Percentiles rank a stretch among this genome's conserved stretches.
These are phyloP conservation scores for Hedya salicella DNA, from an alignment of 2,888 invertebrate genomes.

Conservation along the genomic window DNA sequence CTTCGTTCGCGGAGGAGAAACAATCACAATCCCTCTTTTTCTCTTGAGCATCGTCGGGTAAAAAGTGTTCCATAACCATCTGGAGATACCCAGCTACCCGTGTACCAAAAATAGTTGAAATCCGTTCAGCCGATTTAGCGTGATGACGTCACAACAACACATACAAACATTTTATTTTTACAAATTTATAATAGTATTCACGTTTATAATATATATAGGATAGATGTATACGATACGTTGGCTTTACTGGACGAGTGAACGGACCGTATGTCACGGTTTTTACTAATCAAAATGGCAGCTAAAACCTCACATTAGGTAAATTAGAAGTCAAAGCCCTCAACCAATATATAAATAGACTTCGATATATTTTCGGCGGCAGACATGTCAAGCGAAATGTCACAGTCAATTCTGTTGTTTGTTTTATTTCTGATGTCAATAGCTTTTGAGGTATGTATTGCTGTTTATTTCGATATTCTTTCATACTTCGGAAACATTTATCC, in stretches of 20 bases:
- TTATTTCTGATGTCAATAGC: slow-evolving; percentile 9
- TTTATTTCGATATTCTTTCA: not conserved
- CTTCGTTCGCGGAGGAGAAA: too few species aligned
- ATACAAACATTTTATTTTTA: too few species aligned
- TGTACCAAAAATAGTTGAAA: too few species aligned
- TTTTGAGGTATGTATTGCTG: slow-evolving; percentile 9
- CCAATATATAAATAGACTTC: not conserved
- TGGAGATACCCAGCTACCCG: too few species aligned
- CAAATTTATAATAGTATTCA: too few species aligned
- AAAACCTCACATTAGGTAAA: not conserved
- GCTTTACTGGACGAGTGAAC: not conserved
- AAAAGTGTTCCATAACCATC: too few species aligned
- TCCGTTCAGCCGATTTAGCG: too few species aligned
- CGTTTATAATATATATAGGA: too few species aligned
- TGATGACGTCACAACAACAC: too few species aligned
- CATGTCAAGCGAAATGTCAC: slow-evolving; percentile 2
- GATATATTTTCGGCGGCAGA: not conserved
- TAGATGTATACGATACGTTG: too few species aligned
- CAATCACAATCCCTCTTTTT: too few species aligned
- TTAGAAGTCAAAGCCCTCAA: not conserved
- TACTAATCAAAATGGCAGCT: not conserved
- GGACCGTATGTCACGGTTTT: not conserved
- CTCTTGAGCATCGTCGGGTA: too few species aligned
- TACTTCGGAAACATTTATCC: not conserved
- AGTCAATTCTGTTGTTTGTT: not conserved